Base-by-base conservation (phyloP, 2,888 invertebrate genomes). In the Psylliodes chrysocephalus region DNA sequence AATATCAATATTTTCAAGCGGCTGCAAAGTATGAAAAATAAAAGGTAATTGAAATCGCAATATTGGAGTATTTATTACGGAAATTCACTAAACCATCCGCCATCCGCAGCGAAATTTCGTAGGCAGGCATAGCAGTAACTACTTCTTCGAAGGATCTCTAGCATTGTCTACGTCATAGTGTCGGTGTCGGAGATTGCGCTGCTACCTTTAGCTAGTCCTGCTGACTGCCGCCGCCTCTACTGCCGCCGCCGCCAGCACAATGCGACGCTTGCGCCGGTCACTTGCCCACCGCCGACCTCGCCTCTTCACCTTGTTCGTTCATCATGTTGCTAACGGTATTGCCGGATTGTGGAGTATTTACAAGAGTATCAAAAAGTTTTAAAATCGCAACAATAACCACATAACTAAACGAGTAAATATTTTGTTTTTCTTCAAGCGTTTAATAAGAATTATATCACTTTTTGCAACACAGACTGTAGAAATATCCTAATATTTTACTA, bases 221-320 rank as follows among this genome's bases (percentile, higher is more conserved):
- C 18, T 2, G 42, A 1, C 42, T 7, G 18, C 42, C 42, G 42
- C 42, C 18, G 4, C 8, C 10, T 12, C 14, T 12, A 42, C 25
- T 42, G 40, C 25, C 40, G 42, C 42, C 42, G 42, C 14, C 35
- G 6, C 17, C 42, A 38, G 38, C 2, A 38, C 6, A 14, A 1
- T 38, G 1, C 38, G 42, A 14, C 18, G 42, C 42, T 2, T 15
- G 42, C 18, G 14, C 35, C 10, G 5, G 42, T 18, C 14, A 18
- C 5, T 42, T 10, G 1, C 42, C 12, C 38, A 12, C 54, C 55
- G 33, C 55, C 75, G 75, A 76, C 76, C 76, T 76, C 76, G 76
- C 76, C 75, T 76, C 73, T 73, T 75, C 74, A 72, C 74, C 76
- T 75, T 71, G 73, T 60, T 63, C 60, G 68, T 71, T 64, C 66